Percentiles rank a stretch among this genome's conserved stretches.
phyloP scores from a whole-genome alignment of 2,797 vertebrate genomes.

The Nyctalus aviator region DNA sequence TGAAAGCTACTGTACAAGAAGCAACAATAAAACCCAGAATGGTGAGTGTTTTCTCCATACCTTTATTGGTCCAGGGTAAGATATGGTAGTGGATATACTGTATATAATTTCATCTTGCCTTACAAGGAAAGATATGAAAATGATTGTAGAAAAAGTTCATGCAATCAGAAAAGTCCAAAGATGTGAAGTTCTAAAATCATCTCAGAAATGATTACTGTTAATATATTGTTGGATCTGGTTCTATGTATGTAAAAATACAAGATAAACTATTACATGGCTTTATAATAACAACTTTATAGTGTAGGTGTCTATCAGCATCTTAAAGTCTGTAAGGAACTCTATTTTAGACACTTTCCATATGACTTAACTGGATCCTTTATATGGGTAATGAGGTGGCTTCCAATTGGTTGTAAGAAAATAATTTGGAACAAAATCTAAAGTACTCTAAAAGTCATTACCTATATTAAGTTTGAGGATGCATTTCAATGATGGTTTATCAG shows the following conservation, averaged over 20 bases:
- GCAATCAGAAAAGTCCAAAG: slow-evolving; percentile 28
- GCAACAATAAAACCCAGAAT: slow-evolving; percentile 84
- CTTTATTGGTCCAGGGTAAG: slow-evolving; percentile 17
- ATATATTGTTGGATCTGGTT: slow-evolving; percentile 33
- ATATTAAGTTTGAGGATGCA: background rate
- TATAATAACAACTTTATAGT: background rate
- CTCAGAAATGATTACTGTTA: slow-evolving; percentile 13
- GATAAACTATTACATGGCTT: background rate
- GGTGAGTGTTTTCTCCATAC: slow-evolving; percentile 81
- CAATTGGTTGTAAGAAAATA: slow-evolving; percentile 33
- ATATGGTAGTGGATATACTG: background rate
- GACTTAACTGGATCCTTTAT: background rate
- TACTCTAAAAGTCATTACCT: background rate
- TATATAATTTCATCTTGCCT: background rate
- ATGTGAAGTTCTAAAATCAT: background rate
- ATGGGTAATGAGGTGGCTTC: background rate
- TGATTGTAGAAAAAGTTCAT: slow-evolving; percentile 26
- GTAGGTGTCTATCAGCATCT: background rate
- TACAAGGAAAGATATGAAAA: slow-evolving; percentile 40
- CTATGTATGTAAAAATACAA: background rate
- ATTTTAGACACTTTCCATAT: background rate
- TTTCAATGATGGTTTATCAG: background rate
- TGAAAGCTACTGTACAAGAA: slow-evolving; percentile 84
- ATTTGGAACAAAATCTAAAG: slow-evolving; percentile 41
- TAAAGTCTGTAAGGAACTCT: background rate